Evolutionary conservation across 2,888 invertebrate genomes (phyloP).

Genomic region (Xestia rhomboidea): DNA sequence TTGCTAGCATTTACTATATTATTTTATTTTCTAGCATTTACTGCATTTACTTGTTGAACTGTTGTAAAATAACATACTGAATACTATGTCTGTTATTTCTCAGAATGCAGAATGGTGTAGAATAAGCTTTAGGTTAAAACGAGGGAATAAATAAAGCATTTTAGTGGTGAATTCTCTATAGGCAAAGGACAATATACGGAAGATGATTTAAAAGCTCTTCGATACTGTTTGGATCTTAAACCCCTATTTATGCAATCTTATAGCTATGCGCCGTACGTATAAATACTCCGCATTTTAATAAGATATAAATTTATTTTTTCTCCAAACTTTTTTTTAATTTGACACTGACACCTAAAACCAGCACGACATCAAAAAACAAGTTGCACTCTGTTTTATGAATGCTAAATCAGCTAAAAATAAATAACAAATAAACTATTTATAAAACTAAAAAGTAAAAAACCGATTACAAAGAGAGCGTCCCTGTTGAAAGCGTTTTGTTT

Average conservation of each 20-base stretch:
- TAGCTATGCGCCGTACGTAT: neutral
- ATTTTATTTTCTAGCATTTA: too few species aligned
- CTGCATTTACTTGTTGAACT: neutral
- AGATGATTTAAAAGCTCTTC: neutral
- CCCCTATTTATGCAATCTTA: neutral
- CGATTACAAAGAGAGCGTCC: conserved; percentile 53
- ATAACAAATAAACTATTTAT: conserved; percentile 37
- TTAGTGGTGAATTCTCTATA: neutral
- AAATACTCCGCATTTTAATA: neutral
- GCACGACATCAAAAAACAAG: conserved; percentile 23
- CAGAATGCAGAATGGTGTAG: neutral
- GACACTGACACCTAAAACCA: conserved; percentile 19
- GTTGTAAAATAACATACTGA: neutral
- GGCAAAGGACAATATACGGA: neutral
- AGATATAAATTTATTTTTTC: neutral
- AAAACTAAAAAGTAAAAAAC: conserved; percentile 33
- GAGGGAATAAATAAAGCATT: too few species aligned
- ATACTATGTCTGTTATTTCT: neutral
- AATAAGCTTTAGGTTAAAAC: neutral
- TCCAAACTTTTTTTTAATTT: neutral
- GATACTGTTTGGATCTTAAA: too few species aligned
- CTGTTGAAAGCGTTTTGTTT: conserved; percentile 67
- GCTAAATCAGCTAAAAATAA: conserved; percentile 13
- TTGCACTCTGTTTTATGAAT: conserved; percentile 29
- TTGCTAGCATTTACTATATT: neutral